Conservation (phyloP, 2,797 vertebrate genomes). For the Helicolenus hilgendorfi region DNA sequence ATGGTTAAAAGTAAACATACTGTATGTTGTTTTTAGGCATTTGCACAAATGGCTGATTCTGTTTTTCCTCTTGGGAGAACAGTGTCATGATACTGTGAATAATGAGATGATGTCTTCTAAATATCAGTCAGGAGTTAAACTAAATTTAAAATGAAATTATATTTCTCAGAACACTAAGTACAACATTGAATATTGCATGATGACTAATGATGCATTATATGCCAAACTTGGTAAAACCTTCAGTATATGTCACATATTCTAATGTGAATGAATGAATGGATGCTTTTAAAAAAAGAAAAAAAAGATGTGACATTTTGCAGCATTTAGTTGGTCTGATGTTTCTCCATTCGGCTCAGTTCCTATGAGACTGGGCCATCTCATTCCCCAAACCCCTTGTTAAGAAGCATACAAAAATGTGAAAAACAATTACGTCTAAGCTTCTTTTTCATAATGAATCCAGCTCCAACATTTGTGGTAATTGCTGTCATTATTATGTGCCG, state of each 20-base stretch:
- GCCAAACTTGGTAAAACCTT: not conserved
- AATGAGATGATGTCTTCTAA: not conserved
- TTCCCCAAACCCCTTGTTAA: constrained; percentile 37
- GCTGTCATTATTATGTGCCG: constrained; percentile 45
- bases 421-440: constrained; percentile 44
- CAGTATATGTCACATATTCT: not conserved
- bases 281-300: not conserved
- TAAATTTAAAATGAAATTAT: not conserved
- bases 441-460: constrained; percentile 52
- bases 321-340: not conserved
- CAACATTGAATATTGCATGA: not conserved
- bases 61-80: not conserved
- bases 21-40: not conserved
- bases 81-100: not conserved
- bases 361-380: constrained; percentile 25
- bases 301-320: not conserved
- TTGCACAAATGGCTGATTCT: not conserved
- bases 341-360: constrained; percentile 13
- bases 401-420: constrained; percentile 34
- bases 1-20: not conserved
- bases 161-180: not conserved
- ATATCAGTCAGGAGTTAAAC: not conserved
- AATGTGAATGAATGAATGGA: not conserved
- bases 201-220: not conserved
- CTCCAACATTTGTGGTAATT: constrained; percentile 46